Percentiles rank a stretch among this genome's conserved stretches.
phyloP scores from a whole-genome alignment of 2,113 vertebrate species.

The Carassius gibelio region DNA sequence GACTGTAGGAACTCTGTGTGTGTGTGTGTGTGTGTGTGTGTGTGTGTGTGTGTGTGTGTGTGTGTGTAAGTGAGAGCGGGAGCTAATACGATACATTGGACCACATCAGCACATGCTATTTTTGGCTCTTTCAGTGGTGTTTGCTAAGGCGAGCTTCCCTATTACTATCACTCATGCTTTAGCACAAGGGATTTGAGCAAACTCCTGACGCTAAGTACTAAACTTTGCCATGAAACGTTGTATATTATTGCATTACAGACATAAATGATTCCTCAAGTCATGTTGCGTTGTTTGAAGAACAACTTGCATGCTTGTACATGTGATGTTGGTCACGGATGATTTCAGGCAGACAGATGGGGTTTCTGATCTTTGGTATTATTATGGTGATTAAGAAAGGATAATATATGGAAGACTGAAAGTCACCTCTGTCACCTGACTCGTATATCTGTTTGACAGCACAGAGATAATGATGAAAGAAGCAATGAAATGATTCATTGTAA shows the following conservation, averaged over 20 bases:
- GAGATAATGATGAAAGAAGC: neutral
- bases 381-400: neutral
- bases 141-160: neutral
- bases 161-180: conserved; percentile 9
- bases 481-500: neutral
- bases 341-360: neutral
- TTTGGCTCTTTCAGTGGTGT: conserved; percentile 1
- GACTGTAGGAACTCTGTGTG: conserved; percentile 14
- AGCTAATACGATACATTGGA: conserved; percentile 4
- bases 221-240: neutral
- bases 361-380: neutral
- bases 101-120: conserved; percentile 20
- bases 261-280: neutral
- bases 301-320: neutral
- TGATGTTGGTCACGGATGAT: neutral
- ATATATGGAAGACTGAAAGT: neutral
- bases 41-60: neutral
- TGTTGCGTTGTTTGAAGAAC: neutral
- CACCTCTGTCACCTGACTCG: neutral
- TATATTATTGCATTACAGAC: neutral
- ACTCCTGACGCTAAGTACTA: conserved; percentile 9
- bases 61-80: neutral
- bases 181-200: neutral
- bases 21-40: conserved; percentile 17
- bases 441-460: neutral